A percentile compares a stretch with the other conserved stretches of the same genome.
Conservation (phyloP, 2,113 vertebrate genomes). For the Sylvicapra grimmia region DNA sequence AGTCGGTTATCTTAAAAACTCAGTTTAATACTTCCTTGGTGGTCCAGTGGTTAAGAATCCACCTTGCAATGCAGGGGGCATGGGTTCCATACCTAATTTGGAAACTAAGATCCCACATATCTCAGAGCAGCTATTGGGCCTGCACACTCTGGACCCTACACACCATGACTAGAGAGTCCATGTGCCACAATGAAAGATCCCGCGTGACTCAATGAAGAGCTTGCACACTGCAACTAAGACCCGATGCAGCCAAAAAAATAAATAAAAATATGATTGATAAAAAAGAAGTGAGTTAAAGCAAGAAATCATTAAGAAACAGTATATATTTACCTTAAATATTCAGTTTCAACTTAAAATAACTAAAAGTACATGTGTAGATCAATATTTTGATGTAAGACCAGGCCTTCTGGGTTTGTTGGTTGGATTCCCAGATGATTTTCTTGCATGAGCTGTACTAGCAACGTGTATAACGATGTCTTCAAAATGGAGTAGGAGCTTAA, state of each 20-base stretch:
- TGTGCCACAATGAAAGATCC: background rate
- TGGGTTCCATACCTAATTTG: background rate
- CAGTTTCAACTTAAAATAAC: background rate
- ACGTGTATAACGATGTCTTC: background rate
- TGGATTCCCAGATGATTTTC: background rate
- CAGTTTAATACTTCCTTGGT: background rate
- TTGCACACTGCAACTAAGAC: background rate
- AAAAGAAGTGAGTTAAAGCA: background rate
- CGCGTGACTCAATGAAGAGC: accelerated
- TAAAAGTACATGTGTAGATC: background rate
- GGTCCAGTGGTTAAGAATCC: background rate
- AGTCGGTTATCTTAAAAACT: background rate
- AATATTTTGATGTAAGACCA: background rate
- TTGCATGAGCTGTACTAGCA: background rate
- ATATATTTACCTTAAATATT: background rate
- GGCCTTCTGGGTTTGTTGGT: background rate
- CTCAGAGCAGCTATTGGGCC: background rate
- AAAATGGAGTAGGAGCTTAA: background rate
- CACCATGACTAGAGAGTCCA: background rate
- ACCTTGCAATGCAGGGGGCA: background rate
- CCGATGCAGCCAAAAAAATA: background rate
- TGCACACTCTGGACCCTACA: background rate
- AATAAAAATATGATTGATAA: background rate
- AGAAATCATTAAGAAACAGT: background rate
- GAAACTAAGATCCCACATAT: background rate